These are phyloP conservation scores for Meteorus cinctellus DNA, from an alignment of 2,888 invertebrate genomes.

Conservation along the genomic window DNA sequence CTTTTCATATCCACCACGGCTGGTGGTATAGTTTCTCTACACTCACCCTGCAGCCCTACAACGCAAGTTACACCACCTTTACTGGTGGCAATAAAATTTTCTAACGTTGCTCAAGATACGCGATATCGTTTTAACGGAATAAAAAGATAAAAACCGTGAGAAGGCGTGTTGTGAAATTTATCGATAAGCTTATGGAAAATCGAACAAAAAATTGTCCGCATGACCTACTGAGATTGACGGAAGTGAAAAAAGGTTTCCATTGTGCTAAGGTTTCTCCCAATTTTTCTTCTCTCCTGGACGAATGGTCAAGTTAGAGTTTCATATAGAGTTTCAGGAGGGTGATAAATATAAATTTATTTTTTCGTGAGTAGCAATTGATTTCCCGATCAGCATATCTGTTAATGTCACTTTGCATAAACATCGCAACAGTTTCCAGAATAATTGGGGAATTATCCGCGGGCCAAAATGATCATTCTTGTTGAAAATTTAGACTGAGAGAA, in stretches of 20 bases:
- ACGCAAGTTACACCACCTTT: conserved; percentile 35
- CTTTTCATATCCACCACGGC: not conserved
- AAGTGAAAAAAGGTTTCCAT: not conserved
- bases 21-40: conserved; percentile 18
- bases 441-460: too few species aligned
- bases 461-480: too few species aligned
- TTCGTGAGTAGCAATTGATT: too few species aligned
- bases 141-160: not conserved
- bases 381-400: too few species aligned
- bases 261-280: too few species aligned
- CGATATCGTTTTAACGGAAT: conserved; percentile 37
- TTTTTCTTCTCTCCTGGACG: too few species aligned
- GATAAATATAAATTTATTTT: too few species aligned
- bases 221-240: not conserved
- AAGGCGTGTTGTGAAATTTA: conserved; percentile 46
- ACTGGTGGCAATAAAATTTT: conserved; percentile 41
- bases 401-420: too few species aligned
- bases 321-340: too few species aligned
- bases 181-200: conserved; percentile 36
- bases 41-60: conserved; percentile 25
- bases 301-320: too few species aligned
- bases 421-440: too few species aligned
- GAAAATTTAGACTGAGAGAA: too few species aligned
- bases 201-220: conserved; percentile 17
- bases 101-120: conserved; percentile 34